Evolutionary conservation across 2,113 vertebrate genomes (phyloP), one percentile per base, ranked within the genome.

Genomic region (Perognathus longimembris): DNA sequence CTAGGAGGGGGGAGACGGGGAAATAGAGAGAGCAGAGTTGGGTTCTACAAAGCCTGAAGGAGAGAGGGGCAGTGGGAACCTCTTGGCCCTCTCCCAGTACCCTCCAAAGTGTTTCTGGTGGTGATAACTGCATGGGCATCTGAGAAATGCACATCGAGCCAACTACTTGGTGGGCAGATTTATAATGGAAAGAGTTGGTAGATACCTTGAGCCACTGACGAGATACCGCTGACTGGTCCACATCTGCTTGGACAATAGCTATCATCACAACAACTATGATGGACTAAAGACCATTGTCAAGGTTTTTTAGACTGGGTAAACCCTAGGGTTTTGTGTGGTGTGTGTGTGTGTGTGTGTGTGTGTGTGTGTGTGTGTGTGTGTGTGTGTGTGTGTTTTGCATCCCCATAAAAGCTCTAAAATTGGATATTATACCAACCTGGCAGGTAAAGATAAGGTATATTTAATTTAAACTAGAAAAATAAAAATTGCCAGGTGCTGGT

Each of bases 401-500:
- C 4, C 7, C 38, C 73, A 79, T 1, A 86, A 54, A 73, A 85
- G 20, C 22, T 76, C 87, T 75, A 50, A 92, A 89, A 85, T 64
- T n/a, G n/a, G 26, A 90, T 76, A 36, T 69, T 21, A 28, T 50
- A 79, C 7, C 34, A 73, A 90, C 7, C 17, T 80, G 21, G 42
- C 69, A 81, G 42, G 9, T 86, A 11, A 57, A 59, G 6, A 22
- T 38, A 18, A 87, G 69, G 54, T 89, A 84, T 77, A 93, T 94
- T 92, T 88, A 67, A 92, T 69, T 73, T 85, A 50, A 90, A 64
- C 70, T 89, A 57, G 38, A 85, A 87, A 88, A 81, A 80, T 34
- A 69, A 93, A 87, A 87, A 32, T 36, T 76, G 50, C 50, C 50
- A 54, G 50, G 50, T 54, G 50, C 50, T 54, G 14, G 15, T 54